Base-by-base conservation (phyloP, 2,113 vertebrate genomes). In the Saguinus imperator region DNA sequence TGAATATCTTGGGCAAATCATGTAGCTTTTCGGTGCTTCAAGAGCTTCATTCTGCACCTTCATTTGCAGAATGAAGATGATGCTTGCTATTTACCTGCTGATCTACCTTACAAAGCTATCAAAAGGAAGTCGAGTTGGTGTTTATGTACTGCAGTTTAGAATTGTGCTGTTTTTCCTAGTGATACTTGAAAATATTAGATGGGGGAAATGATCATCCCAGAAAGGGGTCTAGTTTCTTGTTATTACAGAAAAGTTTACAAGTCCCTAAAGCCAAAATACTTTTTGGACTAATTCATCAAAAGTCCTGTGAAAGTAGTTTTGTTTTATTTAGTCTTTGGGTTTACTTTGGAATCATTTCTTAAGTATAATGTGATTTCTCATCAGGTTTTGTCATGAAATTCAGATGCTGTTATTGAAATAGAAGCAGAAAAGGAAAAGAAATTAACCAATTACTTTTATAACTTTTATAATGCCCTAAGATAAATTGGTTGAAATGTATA, bases 81-180 rank as follows among this genome's bases (percentile, higher is more conserved):
- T 86, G 77, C 50, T 95, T 94, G 72, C 35, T 94, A 21, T 94
- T 94, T 96, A 83, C 52, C 50, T 96, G 70, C 37, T 52, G 35
- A 93, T 87, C 96, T 94, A 95, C 94, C 94, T 98, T 97, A 83
- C 97, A 96, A 90, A 95, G 58, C 88, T 75, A 10, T 93, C 97
- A 96, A 97, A 97, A 98, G 96, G 95, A 18, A 82, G 20, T 79
- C 89, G 82, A 90, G 37, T 61, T 95, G 61, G 90, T 68, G 40
- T 90, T 68, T 75, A 64, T 83, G 18, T 50, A 50, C 21, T 87
- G n/a, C 52, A 12, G 0, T 94, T 91, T 77, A 79, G 48, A 92
- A 91, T 32, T 89, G 27, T 86, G 52, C n/a, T 86, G 0, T 32
- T 89, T 73, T 94, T 58, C 58, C 27, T 80, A 52, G 27, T 57